Evolutionary conservation across 2,113 vertebrate species (phyloP), one percentile per base, ranked within the genome.

Genomic region (Prunella fulvescens): DNA sequence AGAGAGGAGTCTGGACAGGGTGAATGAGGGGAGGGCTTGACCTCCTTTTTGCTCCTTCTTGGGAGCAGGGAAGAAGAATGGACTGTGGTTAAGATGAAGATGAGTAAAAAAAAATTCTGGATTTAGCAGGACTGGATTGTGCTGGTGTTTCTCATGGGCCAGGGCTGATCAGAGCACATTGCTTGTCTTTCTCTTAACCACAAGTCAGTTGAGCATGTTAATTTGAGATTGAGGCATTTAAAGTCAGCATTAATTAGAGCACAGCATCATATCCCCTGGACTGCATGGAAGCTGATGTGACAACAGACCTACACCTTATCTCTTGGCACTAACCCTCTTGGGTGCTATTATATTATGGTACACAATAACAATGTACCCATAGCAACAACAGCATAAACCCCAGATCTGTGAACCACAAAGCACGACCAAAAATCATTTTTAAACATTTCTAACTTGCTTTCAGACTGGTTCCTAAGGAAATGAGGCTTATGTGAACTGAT

Each of bases 241-340:
- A 81, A 93, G 76, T 92, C 50, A 88, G 58, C 71, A 51, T 86
- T 88, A 82, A 92, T 90, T 83, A 96, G 39, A 88, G 48, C 69
- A 88, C 20, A 60, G 47, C 39, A 74, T 54, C 33, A 37, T 70
- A 67, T 44, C 35, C 44, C 83, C 85, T 86, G 77, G 29, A 88
- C 72, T 74, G 16, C 25, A 37, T 53, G 69, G 72, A 91, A 95
- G 60, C 8, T 89, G 83, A 86, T 67, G 72, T 86, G 83, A 94
- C 86, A 94, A 70, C 83, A 90, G 65, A 60, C 31, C 42, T 77
- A 54, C 0, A 0, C 58, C 83, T 81, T 84, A 78, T 80, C 88
- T 96, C 62, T 45, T 73, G 74, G 79, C 82, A 70, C 42, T 14
- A 77, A 56, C 47, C 28, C 42, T 70, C 62, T 70, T 66, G 73